Conservation (phyloP, 2,113 vertebrate genomes). For the Fulica atra region DNA sequence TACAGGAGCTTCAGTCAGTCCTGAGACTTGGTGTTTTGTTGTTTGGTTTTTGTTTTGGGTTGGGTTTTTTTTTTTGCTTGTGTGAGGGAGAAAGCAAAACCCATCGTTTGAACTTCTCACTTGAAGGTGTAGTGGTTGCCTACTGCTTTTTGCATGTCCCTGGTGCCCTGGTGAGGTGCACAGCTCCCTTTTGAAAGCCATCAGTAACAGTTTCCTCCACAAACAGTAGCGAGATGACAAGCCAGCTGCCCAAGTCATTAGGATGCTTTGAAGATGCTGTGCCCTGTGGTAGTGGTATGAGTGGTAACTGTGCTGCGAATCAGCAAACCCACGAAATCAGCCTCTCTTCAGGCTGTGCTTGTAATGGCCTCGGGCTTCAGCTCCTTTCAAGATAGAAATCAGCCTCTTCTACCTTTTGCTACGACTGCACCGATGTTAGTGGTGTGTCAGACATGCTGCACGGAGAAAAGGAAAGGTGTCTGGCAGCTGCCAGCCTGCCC, state of each 20-base stretch:
- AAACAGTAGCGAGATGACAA: neutral
- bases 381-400: neutral
- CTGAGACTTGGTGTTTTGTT: neutral
- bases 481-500: neutral
- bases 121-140: neutral
- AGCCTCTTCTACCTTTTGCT: neutral
- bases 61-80: neutral
- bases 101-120: fast-evolving
- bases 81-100: neutral
- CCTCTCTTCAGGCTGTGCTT: neutral
- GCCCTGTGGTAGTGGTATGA: neutral
- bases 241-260: fast-evolving
- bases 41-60: too few species aligned
- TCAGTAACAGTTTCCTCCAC: neutral
- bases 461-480: neutral
- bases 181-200: neutral
- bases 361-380: neutral
- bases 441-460: neutral
- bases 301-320: neutral
- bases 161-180: neutral
- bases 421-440: neutral
- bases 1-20: neutral
- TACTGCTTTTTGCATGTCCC: fast-evolving
- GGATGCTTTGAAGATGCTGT: neutral
- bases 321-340: neutral